Conservation (phyloP, 1,140 invertebrate species). For the Drosophila ogumai region DNA sequence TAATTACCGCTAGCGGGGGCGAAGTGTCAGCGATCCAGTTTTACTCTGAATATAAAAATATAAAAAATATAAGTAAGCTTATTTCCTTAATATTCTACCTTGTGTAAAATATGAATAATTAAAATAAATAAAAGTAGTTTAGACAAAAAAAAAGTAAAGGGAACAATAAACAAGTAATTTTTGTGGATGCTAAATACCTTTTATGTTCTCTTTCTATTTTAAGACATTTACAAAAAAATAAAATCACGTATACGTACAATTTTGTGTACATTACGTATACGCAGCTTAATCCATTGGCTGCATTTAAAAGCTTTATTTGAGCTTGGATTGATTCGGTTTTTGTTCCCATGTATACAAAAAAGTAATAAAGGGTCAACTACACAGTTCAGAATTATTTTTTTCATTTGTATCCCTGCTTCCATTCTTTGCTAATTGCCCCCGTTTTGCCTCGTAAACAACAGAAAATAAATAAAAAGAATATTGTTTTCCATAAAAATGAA, state of each 20-base stretch:
- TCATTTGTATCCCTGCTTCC: neutral
- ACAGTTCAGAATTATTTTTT: constrained; percentile 7
- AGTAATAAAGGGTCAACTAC: constrained; percentile 6
- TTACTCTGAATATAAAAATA: neutral
- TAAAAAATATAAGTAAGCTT: constrained; percentile 3
- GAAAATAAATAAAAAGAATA: constrained; percentile 23
- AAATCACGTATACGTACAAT: constrained; percentile 7
- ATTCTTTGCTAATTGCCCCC: constrained; percentile 74
- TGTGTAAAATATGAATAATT: no score
- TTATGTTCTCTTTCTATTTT: no score
- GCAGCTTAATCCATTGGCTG: constrained; percentile 74
- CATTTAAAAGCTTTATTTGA: constrained; percentile 77
- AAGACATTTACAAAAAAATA: neutral
- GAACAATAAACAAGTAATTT: no score
- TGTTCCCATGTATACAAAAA: constrained; percentile 4
- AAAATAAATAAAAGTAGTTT: neutral
- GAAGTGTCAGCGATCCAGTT: no score
- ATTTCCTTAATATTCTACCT: neutral
- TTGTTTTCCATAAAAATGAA: constrained; percentile 63
- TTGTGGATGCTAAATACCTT: no score
- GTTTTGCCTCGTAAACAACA: constrained; percentile 23
- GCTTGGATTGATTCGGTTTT: constrained; percentile 4
- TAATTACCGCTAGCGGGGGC: constrained; percentile 26
- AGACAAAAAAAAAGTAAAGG: no score
- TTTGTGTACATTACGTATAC: constrained; percentile 67